These are phyloP conservation scores for Sitta europaea DNA, from an alignment of 2,113 vertebrate genomes.

Conservation along the genomic window DNA sequence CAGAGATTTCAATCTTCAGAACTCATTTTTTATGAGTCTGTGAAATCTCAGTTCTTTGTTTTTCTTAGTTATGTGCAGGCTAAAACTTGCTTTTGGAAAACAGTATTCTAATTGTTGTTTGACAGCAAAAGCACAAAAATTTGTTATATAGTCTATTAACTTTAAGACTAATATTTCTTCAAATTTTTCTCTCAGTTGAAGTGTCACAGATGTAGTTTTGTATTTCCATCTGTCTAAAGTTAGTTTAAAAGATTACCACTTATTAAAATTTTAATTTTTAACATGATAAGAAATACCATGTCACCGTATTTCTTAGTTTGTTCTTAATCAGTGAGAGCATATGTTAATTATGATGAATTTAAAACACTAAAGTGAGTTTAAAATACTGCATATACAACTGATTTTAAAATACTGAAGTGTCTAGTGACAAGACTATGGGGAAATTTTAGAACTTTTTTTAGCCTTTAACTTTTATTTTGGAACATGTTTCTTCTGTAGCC, in stretches of 20 bases:
- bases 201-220: neutral
- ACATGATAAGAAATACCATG: neutral
- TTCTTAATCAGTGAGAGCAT: neutral
- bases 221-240: neutral
- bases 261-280: neutral
- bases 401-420: neutral
- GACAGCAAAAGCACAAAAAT: neutral
- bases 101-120: neutral
- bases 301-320: neutral
- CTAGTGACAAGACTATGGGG: neutral
- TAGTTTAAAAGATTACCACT: neutral
- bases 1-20: neutral
- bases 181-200: neutral
- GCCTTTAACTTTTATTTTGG: neutral
- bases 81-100: neutral
- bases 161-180: neutral
- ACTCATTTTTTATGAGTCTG: neutral
- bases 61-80: neutral
- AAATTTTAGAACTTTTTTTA: neutral
- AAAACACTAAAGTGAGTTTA: too few relatives aligned
- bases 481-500: neutral
- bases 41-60: neutral
- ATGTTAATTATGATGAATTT: neutral
- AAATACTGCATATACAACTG: neutral
- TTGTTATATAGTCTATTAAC: neutral